Evolutionary conservation across 2,888 invertebrate species (phyloP), one percentile per base, ranked within the genome.

Genomic region (Oligia strigilis): DNA sequence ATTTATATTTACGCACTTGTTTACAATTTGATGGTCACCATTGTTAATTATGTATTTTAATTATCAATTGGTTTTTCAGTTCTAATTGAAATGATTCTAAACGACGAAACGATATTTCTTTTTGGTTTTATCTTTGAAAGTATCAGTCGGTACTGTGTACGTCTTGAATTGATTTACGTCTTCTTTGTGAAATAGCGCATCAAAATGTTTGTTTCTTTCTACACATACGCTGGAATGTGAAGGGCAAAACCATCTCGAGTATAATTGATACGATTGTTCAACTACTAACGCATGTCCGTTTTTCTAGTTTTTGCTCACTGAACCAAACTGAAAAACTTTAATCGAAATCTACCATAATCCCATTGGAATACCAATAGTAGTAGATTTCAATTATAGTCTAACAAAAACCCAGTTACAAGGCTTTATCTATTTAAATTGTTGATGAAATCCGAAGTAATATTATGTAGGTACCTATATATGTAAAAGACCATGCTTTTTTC

Each of bases 181-280:
- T 77, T 67, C 62, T 80, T 83, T 75, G 72, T 70, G 62, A 79
- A 83, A 82, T 73, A 84, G 62, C 66, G 58, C 64, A 64, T 72
- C 81, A 72, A 72, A 74, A 77, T 81, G 81, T 74, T 81, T 78
- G 72, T 80, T 81, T 76, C 64, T 83, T 80, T 83, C 69, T 46
- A 73, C 78, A 77, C 71, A 75, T 75, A 72, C 70, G 78, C 78
- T 86, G 86, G 80, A 80, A 87, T 84, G 87, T 78, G 87, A 81
- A 84, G 82, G 78, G 77, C 75, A 86, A 83, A 77, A 40, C 75
- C 80, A 86, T 85, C 74, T 78, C 71, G 73, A 73, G 62, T 46
- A 77, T 66, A 80, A 81, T 79, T 78, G 74, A 75, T 70, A 75
- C 70, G 62, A 78, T 67, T 49, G 73, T 80, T 70, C 70, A 62